These are phyloP conservation scores for Pteropus alecto DNA, from an alignment of 2,113 vertebrate genomes.

Conservation along the genomic window DNA sequence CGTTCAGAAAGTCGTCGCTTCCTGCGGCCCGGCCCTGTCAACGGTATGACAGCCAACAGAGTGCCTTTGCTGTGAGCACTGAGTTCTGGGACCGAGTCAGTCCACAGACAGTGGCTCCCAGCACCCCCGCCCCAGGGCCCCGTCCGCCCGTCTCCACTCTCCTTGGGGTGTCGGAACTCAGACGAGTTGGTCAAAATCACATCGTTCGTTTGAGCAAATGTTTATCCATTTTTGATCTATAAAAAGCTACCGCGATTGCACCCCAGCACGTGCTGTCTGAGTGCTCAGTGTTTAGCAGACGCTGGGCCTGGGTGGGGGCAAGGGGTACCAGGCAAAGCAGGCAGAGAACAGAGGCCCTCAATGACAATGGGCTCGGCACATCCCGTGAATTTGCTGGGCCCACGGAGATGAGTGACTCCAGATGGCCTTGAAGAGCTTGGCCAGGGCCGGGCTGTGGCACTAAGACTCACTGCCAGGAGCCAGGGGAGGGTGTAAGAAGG, in stretches of 20 bases:
- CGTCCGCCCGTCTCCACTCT: rapidly evolving
- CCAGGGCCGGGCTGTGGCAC: not conserved
- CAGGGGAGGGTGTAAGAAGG: not conserved
- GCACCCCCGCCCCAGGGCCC: not conserved
- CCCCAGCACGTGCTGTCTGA: rapidly evolving
- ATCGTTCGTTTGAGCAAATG: rapidly evolving
- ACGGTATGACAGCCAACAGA: conserved; percentile 58
- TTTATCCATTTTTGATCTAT: rapidly evolving
- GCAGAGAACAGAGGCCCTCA: not conserved
- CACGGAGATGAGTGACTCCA: rapidly evolving
- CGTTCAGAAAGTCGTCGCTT: conserved; percentile 71
- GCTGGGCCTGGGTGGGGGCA: not conserved
- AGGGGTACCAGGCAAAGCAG: not conserved
- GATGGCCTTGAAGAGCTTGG: not conserved
- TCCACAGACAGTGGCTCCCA: rapidly evolving
- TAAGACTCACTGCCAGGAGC: not conserved
- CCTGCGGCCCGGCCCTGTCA: conserved; percentile 61
- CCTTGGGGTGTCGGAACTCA: not conserved
- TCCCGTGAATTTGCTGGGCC: rapidly evolving
- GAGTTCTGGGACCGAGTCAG: rapidly evolving
- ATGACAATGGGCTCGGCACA: rapidly evolving
- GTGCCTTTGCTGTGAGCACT: rapidly evolving
- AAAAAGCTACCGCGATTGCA: not conserved
- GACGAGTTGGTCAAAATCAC: too few species aligned
- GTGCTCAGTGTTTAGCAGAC: not conserved